Percentiles rank a stretch among this genome's conserved stretches.
phyloP scores from a whole-genome alignment of 2,888 invertebrate species.

The Nudaria mundana region DNA sequence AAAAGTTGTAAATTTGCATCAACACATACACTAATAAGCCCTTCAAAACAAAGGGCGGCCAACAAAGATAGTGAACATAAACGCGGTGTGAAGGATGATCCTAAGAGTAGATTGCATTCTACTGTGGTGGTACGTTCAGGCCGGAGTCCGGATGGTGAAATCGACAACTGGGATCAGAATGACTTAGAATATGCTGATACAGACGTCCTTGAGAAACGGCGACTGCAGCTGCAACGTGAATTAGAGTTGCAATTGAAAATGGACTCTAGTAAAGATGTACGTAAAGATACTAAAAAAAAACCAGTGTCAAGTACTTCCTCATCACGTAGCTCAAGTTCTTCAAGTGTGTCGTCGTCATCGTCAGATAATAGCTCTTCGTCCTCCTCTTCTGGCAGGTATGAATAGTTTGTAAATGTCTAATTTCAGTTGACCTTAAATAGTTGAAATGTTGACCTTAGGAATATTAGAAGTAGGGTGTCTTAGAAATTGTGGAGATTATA shows the following conservation, averaged over 20 bases:
- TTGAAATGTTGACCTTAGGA: too few species aligned
- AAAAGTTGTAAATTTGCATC: slow-evolving; percentile 89
- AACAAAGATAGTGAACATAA: slow-evolving; percentile 83
- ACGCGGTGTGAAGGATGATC: slow-evolving; percentile 80
- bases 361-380: slow-evolving; percentile 85
- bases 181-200: slow-evolving; percentile 91
- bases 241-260: slow-evolving; percentile 89
- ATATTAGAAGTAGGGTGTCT: too few species aligned
- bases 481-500: too few species aligned
- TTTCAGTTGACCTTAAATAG: neutral
- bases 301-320: slow-evolving; percentile 85
- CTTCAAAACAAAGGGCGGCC: slow-evolving; percentile 86
- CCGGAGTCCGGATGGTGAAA: slow-evolving; percentile 83
- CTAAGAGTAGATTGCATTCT: slow-evolving; percentile 84
- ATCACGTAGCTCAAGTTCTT: slow-evolving; percentile 83
- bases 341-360: slow-evolving; percentile 83
- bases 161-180: slow-evolving; percentile 89
- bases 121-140: slow-evolving; percentile 82
- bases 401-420: neutral
- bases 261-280: slow-evolving; percentile 84
- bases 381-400: slow-evolving; percentile 78
- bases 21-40: slow-evolving; percentile 88
- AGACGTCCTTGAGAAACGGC: slow-evolving; percentile 87
- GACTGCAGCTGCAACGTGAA: slow-evolving; percentile 88
- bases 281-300: slow-evolving; percentile 86